Percentiles rank a stretch among this genome's conserved stretches.
These are phyloP conservation scores for Agapornis canus DNA, from an alignment of 2,797 vertebrate genomes.

Conservation along the genomic window DNA sequence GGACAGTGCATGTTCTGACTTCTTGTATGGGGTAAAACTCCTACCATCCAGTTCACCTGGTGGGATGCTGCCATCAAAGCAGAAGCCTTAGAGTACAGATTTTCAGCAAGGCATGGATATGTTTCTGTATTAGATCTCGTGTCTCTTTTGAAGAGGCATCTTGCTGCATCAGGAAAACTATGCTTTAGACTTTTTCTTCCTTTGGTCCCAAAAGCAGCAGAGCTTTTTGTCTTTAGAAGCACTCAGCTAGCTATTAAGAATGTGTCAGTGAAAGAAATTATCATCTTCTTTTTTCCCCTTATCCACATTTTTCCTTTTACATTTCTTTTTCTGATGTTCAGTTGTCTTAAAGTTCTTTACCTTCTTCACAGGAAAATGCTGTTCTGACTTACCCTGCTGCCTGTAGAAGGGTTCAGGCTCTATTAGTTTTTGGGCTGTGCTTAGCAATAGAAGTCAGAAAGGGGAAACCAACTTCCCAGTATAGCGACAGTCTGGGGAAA, in stretches of 20 bases:
- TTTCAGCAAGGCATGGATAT: neutral
- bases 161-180: neutral
- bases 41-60: neutral
- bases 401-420: neutral
- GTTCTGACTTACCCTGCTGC: neutral
- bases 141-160: neutral
- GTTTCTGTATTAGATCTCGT: neutral
- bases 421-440: neutral
- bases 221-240: neutral
- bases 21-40: neutral
- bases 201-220: neutral
- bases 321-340: neutral
- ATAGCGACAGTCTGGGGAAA: neutral
- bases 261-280: neutral
- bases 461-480: neutral
- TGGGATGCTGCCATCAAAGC: neutral
- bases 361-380: neutral
- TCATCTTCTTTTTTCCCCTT: neutral
- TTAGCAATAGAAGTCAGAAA: neutral
- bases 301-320: neutral
- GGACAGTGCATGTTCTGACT: neutral
- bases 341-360: neutral
- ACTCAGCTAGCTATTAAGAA: neutral
- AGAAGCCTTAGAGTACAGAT: neutral
- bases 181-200: neutral